Evolutionary conservation across 2,888 invertebrate species (phyloP).

Genomic region (Myopa tessellatipennis): DNA sequence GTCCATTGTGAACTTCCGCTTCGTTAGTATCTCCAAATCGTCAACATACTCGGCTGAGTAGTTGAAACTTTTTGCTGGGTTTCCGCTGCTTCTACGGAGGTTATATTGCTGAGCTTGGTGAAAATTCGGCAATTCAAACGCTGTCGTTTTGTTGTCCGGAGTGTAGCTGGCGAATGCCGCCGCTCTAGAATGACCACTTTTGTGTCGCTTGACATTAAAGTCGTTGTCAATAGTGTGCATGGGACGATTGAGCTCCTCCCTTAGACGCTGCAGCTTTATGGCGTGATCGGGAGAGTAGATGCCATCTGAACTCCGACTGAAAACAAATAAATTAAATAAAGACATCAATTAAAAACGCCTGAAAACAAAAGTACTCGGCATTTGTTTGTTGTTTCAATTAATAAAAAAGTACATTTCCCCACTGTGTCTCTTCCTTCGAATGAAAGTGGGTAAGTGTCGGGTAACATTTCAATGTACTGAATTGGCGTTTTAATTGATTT

Average conservation of each 20-base stretch:
- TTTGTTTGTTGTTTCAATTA: too few species aligned
- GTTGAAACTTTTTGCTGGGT: conserved; percentile 52
- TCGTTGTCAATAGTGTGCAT: conserved; percentile 44
- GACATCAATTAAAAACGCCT: not conserved
- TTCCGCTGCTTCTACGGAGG: not conserved
- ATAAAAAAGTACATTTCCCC: too few species aligned
- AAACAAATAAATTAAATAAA: conserved; percentile 11
- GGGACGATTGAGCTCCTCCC: conserved; percentile 64
- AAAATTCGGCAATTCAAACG: conserved; percentile 13
- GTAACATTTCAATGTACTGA: too few species aligned
- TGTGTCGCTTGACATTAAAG: conserved; percentile 36
- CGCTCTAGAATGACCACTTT: conserved; percentile 34
- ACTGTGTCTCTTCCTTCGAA: too few species aligned
- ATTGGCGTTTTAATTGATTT: too few species aligned
- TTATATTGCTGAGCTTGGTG: conserved; percentile 8
- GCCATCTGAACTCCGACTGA: conserved; percentile 54
- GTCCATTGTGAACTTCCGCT: conserved; percentile 54
- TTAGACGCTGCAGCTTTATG: conserved; percentile 59
- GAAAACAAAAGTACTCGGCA: not conserved
- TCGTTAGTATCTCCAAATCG: conserved; percentile 53
- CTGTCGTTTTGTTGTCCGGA: conserved; percentile 19
- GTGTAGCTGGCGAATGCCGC: conserved; percentile 31
- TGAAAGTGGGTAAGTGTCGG: too few species aligned
- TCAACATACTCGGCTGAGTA: conserved; percentile 59
- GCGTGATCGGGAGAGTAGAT: conserved; percentile 55